Conservation (phyloP, 2,888 invertebrate genomes). For the Cremastinae sp. region DNA sequence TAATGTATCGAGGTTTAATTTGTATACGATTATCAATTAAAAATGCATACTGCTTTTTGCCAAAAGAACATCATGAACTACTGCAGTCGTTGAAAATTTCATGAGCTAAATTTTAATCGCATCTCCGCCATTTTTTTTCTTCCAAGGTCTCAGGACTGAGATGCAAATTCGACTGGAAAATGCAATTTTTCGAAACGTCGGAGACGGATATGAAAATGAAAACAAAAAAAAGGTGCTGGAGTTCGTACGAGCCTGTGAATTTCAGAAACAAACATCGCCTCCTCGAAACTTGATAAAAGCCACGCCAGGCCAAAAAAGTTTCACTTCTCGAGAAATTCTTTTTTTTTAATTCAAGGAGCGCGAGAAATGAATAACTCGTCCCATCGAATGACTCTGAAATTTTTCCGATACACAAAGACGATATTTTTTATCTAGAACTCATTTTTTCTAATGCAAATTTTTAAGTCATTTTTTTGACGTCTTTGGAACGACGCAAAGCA, state of each 20-base stretch:
- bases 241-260: slow-evolving; percentile 45
- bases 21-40: too few relatives aligned
- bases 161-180: slow-evolving; percentile 23
- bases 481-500: background rate
- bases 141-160: background rate
- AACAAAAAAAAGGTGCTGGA: slow-evolving; percentile 4
- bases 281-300: slow-evolving; percentile 8
- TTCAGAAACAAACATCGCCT: slow-evolving; percentile 38
- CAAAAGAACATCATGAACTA: background rate
- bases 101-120: background rate
- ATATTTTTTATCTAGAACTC: too few relatives aligned
- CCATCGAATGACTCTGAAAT: too few relatives aligned
- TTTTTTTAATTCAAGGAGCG: too few relatives aligned
- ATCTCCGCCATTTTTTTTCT: background rate
- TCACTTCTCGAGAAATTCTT: slow-evolving; percentile 14
- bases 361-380: too few relatives aligned
- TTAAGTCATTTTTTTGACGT: background rate
- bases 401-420: too few relatives aligned
- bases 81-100: background rate
- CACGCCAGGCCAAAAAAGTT: slow-evolving; percentile 5
- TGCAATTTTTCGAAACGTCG: slow-evolving; percentile 8
- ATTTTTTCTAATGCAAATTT: too few relatives aligned
- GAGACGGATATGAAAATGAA: slow-evolving; percentile 20
- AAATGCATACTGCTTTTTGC: too few relatives aligned
- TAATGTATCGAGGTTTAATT: background rate